Evolutionary conservation across 2,113 vertebrate species (phyloP).

Genomic region (Chionomys nivalis): DNA sequence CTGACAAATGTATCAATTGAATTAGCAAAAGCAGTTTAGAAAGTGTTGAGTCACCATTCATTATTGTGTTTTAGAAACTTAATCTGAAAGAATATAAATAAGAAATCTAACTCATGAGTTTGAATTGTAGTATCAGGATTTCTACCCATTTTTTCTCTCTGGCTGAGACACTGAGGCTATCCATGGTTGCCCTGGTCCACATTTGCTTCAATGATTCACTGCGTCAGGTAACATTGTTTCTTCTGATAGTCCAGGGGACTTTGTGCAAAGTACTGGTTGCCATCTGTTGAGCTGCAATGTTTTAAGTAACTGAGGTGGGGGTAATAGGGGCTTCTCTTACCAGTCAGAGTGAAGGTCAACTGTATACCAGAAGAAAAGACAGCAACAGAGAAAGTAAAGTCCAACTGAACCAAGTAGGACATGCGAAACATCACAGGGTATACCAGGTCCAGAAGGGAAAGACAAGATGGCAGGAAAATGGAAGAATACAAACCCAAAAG

Average conservation of each 20-base stretch:
- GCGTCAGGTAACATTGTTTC: not conserved
- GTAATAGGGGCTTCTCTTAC: accelerated
- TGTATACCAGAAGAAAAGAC: no score
- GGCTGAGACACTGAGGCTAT: not conserved
- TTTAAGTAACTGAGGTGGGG: no score
- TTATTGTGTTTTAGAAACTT: not conserved
- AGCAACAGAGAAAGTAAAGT: not conserved
- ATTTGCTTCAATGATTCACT: not conserved
- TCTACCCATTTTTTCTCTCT: not conserved
- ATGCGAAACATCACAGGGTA: not conserved
- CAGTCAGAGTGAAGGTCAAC: no score
- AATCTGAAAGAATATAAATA: not conserved
- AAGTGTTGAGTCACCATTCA: not conserved
- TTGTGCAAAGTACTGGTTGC: not conserved
- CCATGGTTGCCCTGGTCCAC: not conserved
- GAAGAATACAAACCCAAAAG: not conserved
- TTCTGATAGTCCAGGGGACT: not conserved
- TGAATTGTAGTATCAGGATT: not conserved
- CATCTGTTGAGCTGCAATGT: no score
- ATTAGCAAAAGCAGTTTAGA: not conserved
- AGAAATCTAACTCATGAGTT: not conserved
- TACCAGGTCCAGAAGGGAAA: not conserved
- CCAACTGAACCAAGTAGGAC: not conserved
- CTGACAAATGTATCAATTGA: not conserved
- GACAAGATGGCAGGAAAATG: no score